Percentiles rank a stretch among this genome's conserved stretches.
Conservation (phyloP, 2,888 invertebrate genomes). For the Tipula vernalis region DNA sequence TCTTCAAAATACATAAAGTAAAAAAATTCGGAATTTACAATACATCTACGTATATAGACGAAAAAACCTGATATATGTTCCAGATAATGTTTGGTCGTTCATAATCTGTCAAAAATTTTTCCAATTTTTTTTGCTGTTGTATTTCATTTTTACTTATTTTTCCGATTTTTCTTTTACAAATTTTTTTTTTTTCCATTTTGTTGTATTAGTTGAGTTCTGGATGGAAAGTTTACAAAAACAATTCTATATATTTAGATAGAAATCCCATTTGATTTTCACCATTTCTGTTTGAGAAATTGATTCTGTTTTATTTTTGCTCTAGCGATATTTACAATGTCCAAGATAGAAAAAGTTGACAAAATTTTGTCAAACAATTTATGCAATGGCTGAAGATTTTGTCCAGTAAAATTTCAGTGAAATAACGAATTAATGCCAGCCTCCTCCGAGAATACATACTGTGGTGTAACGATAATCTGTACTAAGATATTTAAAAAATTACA, state of each 20-base stretch:
- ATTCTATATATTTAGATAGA: background rate
- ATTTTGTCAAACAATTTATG: background rate
- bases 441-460: too few relatives aligned
- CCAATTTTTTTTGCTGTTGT: background rate
- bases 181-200: background rate
- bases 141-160: slow-evolving; percentile 4
- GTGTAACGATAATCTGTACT: too few relatives aligned
- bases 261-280: background rate
- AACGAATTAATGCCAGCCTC: too few relatives aligned
- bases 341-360: background rate
- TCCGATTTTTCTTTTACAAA: background rate
- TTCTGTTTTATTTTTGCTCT: background rate
- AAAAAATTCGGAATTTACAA: background rate
- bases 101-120: slow-evolving; percentile 6
- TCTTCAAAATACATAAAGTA: background rate
- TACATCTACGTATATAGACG: background rate
- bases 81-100: slow-evolving; percentile 9
- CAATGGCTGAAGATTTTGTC: too few relatives aligned
- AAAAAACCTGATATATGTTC: background rate
- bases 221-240: background rate
- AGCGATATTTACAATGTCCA: too few relatives aligned
- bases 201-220: background rate
- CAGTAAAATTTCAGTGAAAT: too few relatives aligned
- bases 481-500: too few relatives aligned
- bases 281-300: background rate